phyloP scores from a whole-genome alignment of 1,140 invertebrate species.

The Plodia interpunctella region DNA sequence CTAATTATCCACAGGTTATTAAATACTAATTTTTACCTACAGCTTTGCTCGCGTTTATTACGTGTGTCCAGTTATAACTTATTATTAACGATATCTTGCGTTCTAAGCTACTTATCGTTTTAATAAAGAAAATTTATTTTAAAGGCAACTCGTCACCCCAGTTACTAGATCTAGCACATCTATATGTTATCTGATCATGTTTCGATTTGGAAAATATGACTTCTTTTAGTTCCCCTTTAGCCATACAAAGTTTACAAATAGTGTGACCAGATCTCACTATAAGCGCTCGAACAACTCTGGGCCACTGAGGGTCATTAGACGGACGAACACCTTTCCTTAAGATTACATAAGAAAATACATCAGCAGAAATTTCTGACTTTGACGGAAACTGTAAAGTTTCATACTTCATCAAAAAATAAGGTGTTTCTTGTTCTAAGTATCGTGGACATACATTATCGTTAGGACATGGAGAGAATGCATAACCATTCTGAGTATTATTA shows the following conservation, averaged over 20 bases:
- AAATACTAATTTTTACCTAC: too few species aligned
- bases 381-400: constrained; percentile 75
- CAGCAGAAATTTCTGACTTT: constrained; percentile 59
- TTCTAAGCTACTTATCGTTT: too few species aligned
- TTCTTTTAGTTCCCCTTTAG: constrained; percentile 85
- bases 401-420: constrained; percentile 86
- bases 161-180: constrained; percentile 81
- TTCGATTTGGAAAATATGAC: constrained; percentile 86
- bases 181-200: constrained; percentile 83
- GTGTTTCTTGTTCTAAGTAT: constrained; percentile 79
- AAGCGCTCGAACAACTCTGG: constrained; percentile 84
- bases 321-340: constrained; percentile 85
- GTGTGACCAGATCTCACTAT: constrained; percentile 82
- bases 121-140: constrained; percentile 44
- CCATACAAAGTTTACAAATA: constrained; percentile 88
- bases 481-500: constrained; percentile 51
- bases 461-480: constrained; percentile 91
- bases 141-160: constrained; percentile 87
- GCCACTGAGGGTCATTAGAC: constrained; percentile 81
- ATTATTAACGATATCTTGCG: too few species aligned
- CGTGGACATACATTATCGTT: constrained; percentile 87
- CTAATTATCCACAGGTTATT: constrained; percentile 58
- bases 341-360: constrained; percentile 86
- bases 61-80: too few species aligned
- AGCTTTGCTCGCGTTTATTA: too few species aligned